Conservation (phyloP, 2,888 invertebrate genomes). For the Campoletis raptor region DNA sequence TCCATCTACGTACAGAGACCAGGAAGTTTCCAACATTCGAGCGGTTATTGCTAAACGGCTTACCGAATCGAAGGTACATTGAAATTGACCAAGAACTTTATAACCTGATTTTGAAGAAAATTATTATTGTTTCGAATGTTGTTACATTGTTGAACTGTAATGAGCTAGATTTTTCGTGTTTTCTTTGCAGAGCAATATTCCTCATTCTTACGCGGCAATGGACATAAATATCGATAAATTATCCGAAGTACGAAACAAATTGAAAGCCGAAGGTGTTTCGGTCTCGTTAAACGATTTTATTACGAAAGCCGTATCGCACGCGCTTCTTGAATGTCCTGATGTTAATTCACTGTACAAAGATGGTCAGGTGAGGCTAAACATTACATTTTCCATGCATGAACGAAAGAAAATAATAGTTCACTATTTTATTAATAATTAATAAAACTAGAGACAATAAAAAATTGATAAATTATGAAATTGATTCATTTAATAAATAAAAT, state of each 20-base stretch:
- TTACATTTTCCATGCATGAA: neutral
- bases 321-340: conserved; percentile 86
- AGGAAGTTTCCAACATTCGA: conserved; percentile 87
- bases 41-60: conserved; percentile 88
- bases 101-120: neutral
- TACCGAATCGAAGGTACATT: conserved; percentile 87
- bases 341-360: conserved; percentile 85
- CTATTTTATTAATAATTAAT: neutral
- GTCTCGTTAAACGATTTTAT: conserved; percentile 89
- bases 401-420: neutral
- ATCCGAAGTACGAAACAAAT: conserved; percentile 85
- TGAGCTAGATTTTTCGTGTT: neutral
- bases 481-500: neutral
- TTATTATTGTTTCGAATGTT: neutral
- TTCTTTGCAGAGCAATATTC: conserved; percentile 86
- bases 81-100: neutral
- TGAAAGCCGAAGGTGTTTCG: conserved; percentile 86
- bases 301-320: conserved; percentile 88
- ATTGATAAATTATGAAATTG: neutral
- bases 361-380: conserved; percentile 80
- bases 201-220: conserved; percentile 88
- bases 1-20: conserved; percentile 85
- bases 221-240: conserved; percentile 86
- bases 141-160: neutral
- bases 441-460: neutral